Percentiles rank a stretch among this genome's conserved stretches.
phyloP scores from a whole-genome alignment of 2,113 vertebrate genomes.

The Nothocercus julius region DNA sequence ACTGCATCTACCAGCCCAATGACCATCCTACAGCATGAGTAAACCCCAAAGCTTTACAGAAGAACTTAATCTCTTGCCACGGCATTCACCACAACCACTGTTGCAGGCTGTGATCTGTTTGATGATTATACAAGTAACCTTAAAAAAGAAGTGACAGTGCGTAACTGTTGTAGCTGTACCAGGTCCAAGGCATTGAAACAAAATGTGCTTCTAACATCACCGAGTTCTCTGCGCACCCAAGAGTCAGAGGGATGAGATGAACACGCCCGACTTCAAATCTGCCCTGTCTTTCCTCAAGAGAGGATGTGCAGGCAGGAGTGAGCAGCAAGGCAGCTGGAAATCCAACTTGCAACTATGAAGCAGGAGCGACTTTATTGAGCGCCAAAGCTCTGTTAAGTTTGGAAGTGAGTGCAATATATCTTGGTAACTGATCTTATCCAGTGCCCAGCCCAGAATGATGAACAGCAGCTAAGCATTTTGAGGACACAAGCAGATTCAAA shows the following conservation, averaged over 20 bases:
- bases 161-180: background rate
- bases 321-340: background rate
- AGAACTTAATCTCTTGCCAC: background rate
- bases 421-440: background rate
- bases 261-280: background rate
- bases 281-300: background rate
- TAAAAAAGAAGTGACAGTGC: background rate
- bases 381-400: slow-evolving; percentile 7
- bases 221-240: background rate
- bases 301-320: background rate
- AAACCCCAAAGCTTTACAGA: background rate
- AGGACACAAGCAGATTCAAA: background rate
- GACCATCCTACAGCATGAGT: background rate
- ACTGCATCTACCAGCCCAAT: background rate
- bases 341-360: background rate
- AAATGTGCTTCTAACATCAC: background rate
- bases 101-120: background rate
- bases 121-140: background rate
- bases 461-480: background rate
- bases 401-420: background rate
- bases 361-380: background rate
- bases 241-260: background rate
- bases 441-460: background rate
- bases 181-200: background rate
- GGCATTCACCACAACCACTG: background rate